Evolutionary conservation across 1,140 invertebrate genomes (phyloP).

Genomic region (Brachystomella parvula): DNA sequence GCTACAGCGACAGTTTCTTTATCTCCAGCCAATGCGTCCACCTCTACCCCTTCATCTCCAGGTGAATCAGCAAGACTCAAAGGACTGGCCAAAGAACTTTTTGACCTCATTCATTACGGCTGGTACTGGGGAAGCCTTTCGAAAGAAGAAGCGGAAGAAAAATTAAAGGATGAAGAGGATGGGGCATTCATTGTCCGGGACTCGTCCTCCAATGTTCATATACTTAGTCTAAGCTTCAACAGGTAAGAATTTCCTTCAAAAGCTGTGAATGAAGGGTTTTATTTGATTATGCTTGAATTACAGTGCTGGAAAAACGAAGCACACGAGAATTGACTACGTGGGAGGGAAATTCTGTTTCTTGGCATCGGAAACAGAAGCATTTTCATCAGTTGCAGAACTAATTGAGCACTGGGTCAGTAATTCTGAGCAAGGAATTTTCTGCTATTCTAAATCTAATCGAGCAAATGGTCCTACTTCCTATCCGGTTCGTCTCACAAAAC

Average conservation of each 20-base stretch:
- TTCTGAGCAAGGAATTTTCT: slow-evolving; percentile 61
- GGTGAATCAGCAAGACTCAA: neutral
- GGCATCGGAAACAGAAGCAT: slow-evolving; percentile 55
- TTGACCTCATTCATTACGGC: slow-evolving; percentile 45
- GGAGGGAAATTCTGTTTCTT: slow-evolving; percentile 60
- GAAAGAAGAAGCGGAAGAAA: slow-evolving; percentile 54
- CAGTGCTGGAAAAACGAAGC: slow-evolving; percentile 62
- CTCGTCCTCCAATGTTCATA: slow-evolving; percentile 60
- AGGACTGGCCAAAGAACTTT: slow-evolving; percentile 32
- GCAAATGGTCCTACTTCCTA: slow-evolving; percentile 56
- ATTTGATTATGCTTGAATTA: slow-evolving; percentile 40
- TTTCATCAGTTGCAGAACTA: slow-evolving; percentile 58
- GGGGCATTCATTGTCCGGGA: slow-evolving; percentile 70
- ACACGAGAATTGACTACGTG: slow-evolving; percentile 60
- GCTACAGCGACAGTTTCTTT: too few relatives aligned
- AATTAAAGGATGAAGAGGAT: slow-evolving; percentile 60
- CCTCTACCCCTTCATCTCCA: neutral
- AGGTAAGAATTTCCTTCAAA: slow-evolving; percentile 20
- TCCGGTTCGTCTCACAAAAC: slow-evolving; percentile 64
- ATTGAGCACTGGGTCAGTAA: slow-evolving; percentile 62
- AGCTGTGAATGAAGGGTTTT: neutral
- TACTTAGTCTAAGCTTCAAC: slow-evolving; percentile 57
- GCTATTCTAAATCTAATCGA: slow-evolving; percentile 58
- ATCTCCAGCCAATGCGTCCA: neutral
- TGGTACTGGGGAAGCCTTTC: slow-evolving; percentile 62